Conservation (phyloP, 2,888 invertebrate species). For the Drosophila quasianomalipes region DNA sequence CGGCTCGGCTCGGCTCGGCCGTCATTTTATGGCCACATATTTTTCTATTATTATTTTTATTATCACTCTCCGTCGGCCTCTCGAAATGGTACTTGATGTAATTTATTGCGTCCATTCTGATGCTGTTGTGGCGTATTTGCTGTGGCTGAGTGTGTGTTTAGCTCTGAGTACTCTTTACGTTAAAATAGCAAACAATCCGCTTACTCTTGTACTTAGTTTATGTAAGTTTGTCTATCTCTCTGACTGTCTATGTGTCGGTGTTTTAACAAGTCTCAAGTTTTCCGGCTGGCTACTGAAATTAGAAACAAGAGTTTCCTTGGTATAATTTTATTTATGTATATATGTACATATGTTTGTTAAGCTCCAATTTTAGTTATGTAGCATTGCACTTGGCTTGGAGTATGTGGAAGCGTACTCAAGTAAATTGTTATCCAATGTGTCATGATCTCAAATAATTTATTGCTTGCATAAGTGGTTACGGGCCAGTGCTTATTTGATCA, state of each 20-base stretch:
- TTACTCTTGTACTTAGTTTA: slow-evolving; percentile 25
- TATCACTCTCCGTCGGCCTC: slow-evolving; percentile 42
- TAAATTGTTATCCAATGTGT: slow-evolving; percentile 20
- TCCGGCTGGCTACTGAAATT: slow-evolving; percentile 22
- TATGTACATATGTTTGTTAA: slow-evolving; percentile 19
- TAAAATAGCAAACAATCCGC: slow-evolving; percentile 49
- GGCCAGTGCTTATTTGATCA: slow-evolving; percentile 18
- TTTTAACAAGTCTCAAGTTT: slow-evolving; percentile 33
- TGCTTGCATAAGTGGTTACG: slow-evolving; percentile 10
- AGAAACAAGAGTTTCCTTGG: slow-evolving; percentile 36
- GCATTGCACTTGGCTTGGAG: slow-evolving; percentile 34
- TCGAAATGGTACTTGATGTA: slow-evolving; percentile 58
- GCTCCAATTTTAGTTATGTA: slow-evolving; percentile 17
- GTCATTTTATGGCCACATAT: slow-evolving; percentile 29
- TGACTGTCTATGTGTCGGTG: slow-evolving; percentile 1
- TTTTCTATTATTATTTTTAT: slow-evolving; percentile 36
- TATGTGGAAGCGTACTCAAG: slow-evolving; percentile 29
- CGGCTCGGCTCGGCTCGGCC: neutral
- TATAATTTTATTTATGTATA: neutral
- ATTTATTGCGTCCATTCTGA: slow-evolving; percentile 59
- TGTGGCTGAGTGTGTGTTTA: slow-evolving; percentile 29
- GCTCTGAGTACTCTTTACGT: slow-evolving; percentile 41
- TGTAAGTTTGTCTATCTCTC: slow-evolving; percentile 5
- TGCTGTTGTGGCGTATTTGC: slow-evolving; percentile 29
- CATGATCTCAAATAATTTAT: neutral